Evolutionary conservation across 2,888 invertebrate species (phyloP), one percentile per base, ranked within the genome.

Genomic region (Epiblema foenella): DNA sequence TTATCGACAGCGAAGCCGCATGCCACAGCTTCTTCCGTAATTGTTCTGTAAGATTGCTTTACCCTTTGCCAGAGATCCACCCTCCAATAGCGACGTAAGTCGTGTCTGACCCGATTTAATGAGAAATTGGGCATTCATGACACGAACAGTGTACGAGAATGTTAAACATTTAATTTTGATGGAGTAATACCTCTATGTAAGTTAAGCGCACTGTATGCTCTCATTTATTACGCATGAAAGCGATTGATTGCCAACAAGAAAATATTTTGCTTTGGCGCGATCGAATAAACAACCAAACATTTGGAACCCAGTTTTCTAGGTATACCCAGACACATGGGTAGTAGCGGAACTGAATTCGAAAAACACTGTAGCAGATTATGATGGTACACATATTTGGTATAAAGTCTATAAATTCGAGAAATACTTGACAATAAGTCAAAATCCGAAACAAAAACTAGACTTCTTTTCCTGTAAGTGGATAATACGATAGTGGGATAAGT

Each of bases 1-100:
- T 81, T 81, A 79, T 83, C 81, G 76, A 76, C 74, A 76, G 75
- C 76, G 73, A 56, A 54, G 69, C 73, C 64, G 58, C 73, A 70
- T 75, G 56, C 73, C 75, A 54, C 67, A 73, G 76, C 67, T 73
- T 70, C 76, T 72, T 72, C 73, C 72, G 75, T 79, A 78, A 80
- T 79, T 77, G 78, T 79, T 76, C 64, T 67, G 57, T 73, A 77
- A 81, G 79, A 79, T 76, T 81, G 75, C 62, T 56, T 20, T 56
- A 62, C 62, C 62, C 62, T 49, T 58, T 59, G 59, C 18, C 20
- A 39, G 59, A 60, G 52, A 63, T 51, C 37, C 20, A 42, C 17
- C 63, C 52, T 63, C 37, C 37, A 63, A 51, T 37, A 52, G 63
- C 9, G 37, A 52, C 37, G 63, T 63, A 51, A 63, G 12, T 52